Evolutionary conservation across 2,113 vertebrate species (phyloP).

Genomic region (Perca fluviatilis): DNA sequence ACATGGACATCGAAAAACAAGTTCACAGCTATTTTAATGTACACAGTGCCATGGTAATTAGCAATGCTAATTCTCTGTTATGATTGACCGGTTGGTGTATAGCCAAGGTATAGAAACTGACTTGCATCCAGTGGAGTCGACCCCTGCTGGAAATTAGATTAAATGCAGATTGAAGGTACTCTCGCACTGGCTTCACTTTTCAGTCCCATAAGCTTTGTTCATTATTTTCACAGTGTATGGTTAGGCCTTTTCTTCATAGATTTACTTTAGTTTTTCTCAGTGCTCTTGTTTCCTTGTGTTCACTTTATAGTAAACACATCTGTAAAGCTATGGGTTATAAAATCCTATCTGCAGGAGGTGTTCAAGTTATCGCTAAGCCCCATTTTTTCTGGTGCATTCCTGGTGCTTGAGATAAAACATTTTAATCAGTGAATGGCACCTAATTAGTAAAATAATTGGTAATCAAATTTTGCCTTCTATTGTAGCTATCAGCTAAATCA

Average conservation of each 20-base stretch:
- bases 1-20: no score
- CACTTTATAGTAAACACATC: neutral
- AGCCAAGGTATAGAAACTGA: no score
- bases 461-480: neutral
- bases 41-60: no score
- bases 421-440: conserved; percentile 8
- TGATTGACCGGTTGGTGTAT: no score
- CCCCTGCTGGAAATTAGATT: no score
- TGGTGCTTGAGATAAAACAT: conserved; percentile 20
- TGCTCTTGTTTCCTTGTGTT: neutral
- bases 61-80: no score
- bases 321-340: conserved; percentile 3
- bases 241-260: neutral
- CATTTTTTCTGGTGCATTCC: neutral
- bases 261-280: neutral
- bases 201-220: no score
- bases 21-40: no score
- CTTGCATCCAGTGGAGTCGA: no score
- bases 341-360: neutral
- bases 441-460: conserved; percentile 18
- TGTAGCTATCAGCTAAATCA: conserved; percentile 3
- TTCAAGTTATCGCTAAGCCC: neutral
- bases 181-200: no score
- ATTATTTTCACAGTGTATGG: no score
- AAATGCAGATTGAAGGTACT: no score